Conservation (phyloP, 2,113 vertebrate species). For the Lophochroa leadbeateri region DNA sequence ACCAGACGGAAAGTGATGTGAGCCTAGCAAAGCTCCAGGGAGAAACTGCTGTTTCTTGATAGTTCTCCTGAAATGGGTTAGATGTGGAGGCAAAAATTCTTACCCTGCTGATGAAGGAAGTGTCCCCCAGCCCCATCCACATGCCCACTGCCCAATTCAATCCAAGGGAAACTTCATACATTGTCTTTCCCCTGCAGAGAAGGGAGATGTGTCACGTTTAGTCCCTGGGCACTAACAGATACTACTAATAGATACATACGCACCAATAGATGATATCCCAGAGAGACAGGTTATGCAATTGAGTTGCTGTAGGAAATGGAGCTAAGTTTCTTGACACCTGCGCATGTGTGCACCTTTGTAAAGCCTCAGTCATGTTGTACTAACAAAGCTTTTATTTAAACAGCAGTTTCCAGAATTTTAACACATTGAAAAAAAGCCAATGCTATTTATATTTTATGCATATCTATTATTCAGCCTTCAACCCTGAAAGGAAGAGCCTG, state of each 20-base stretch:
- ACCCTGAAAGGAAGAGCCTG: background rate
- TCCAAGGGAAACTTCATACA: background rate
- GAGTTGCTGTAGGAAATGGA: background rate
- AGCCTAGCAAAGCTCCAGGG: background rate
- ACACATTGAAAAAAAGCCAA: background rate
- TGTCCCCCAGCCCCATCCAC: accelerated
- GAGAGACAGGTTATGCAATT: background rate
- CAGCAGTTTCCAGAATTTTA: background rate
- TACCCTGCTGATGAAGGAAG: background rate
- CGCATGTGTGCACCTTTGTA: background rate
- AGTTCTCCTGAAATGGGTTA: background rate
- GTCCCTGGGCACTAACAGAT: background rate
- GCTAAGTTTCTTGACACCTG: background rate
- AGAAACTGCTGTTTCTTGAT: background rate
- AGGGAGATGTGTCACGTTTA: accelerated
- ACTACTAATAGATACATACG: background rate
- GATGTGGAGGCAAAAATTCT: background rate
- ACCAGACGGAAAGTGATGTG: background rate
- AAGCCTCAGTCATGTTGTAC: background rate
- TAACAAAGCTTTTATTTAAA: background rate
- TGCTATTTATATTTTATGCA: background rate
- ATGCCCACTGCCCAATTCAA: background rate
- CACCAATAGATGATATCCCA: background rate
- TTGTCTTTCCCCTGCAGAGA: background rate
- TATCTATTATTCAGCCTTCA: background rate